Percentiles rank a stretch among this genome's conserved stretches.
phyloP scores from a whole-genome alignment of 2,113 vertebrate species.

The Oplegnathus fasciatus region DNA sequence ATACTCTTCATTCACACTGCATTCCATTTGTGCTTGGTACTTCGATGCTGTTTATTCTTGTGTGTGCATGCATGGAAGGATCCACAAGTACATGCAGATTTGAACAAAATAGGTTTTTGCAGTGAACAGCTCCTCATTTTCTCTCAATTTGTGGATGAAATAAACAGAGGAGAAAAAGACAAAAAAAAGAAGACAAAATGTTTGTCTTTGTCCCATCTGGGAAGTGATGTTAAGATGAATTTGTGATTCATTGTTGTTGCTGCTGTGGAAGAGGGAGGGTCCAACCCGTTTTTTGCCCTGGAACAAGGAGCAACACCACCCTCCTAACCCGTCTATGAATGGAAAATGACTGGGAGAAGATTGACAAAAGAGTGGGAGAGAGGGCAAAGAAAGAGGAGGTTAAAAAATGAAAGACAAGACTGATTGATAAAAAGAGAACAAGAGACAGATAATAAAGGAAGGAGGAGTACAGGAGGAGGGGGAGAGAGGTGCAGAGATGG shows the following conservation, averaged over 20 bases:
- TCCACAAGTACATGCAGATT: neutral
- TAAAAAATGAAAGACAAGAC: neutral
- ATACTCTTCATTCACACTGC: slow-evolving; percentile 1
- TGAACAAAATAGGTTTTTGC: neutral
- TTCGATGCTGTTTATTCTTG: neutral
- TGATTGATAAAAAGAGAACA: slow-evolving; percentile 16
- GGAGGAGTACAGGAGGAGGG: neutral
- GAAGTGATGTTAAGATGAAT: neutral
- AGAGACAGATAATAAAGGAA: neutral
- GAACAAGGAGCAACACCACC: slow-evolving; percentile 8
- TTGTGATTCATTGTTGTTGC: slow-evolving; percentile 17
- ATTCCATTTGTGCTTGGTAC: neutral
- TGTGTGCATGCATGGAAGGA: neutral
- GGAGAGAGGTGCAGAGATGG: slow-evolving; percentile 24
- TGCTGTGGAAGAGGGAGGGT: slow-evolving; percentile 19
- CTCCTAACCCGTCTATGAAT: neutral
- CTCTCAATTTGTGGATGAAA: neutral
- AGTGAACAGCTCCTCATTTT: neutral
- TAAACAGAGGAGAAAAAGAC: neutral
- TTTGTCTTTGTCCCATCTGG: slow-evolving; percentile 2
- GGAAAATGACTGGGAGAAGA: neutral
- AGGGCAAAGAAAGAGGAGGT: neutral
- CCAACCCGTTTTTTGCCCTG: neutral
- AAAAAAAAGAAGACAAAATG: neutral
- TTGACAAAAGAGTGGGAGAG: neutral